Base-by-base conservation (phyloP, 2,888 invertebrate species). In the Watsonalla cultraria region DNA sequence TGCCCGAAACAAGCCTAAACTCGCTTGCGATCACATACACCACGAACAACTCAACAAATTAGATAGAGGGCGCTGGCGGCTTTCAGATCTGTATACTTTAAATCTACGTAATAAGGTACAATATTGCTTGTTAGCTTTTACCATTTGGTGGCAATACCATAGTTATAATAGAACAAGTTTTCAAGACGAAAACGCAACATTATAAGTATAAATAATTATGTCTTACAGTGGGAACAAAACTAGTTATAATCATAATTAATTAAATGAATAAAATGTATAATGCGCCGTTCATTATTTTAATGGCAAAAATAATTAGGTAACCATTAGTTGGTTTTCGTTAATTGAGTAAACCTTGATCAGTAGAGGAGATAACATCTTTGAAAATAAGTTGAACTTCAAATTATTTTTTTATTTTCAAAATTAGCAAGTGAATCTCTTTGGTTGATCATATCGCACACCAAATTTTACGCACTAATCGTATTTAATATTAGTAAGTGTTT, bases 1-100 rank as follows among this genome's bases (percentile, higher is more conserved):
- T 76, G 70, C 64, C 72, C 79, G 70, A 74, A 80, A 42, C 42
- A 76, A 73, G 46, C 37, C 51, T 51, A 47, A 24, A 37, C 13
- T 42, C 2, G 42, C 42, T 42, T 42, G 9, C 39, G 39, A 9
- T 7, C 35, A 9, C 8, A 11, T 11, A 42, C 11, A 42, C 42
- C 8, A 5, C 42, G 11, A 7, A 8, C 11, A 11, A 11, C 11
- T 11, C 42, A 11, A 42, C 42, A 42, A 11, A 11, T 42, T 5
- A 11, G 42, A 8, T 11, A 11, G 11, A 11, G 11, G 42, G 42
- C 42, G 42, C 11, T 7, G 11, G 5, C 9, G 9, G 11, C 8
- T 6, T 11, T 2, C 11, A 4, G 11, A 42, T 5, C 11, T 11
- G 42, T 42, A 11, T 11, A 24, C 11, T 11, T 8, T 42, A 42